These are phyloP conservation scores for Arctocebus calabarensis DNA, from an alignment of 2,797 vertebrate species.

Conservation along the genomic window DNA sequence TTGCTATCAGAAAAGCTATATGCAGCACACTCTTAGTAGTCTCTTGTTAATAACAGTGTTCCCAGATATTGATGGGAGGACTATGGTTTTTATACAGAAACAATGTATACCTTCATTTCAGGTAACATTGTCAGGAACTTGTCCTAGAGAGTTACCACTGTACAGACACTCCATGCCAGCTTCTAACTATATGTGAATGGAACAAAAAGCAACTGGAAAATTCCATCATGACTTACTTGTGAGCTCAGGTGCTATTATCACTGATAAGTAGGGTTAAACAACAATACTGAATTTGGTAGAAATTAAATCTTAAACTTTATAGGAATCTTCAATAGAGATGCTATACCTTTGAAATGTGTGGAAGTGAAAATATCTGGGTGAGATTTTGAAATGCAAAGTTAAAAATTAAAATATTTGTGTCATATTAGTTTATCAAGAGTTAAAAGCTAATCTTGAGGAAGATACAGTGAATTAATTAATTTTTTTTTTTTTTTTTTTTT, in stretches of 20 bases:
- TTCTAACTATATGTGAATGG: background rate
- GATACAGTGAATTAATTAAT: background rate
- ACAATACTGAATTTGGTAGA: background rate
- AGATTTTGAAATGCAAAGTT: background rate
- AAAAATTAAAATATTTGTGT: background rate
- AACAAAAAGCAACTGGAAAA: background rate
- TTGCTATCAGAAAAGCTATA: background rate
- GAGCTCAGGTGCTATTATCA: background rate
- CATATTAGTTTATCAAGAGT: background rate
- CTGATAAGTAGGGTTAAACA: background rate
- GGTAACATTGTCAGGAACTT: background rate
- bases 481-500: too few relatives aligned
- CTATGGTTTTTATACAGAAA: background rate
- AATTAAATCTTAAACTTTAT: background rate
- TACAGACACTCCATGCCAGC: background rate
- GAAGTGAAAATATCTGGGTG: background rate
- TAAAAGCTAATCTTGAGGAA: background rate
- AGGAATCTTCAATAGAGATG: background rate
- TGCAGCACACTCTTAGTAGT: background rate
- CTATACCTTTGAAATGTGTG: background rate
- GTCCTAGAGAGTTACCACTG: background rate
- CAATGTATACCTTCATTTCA: background rate
- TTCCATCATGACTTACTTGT: background rate
- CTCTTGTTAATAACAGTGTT: slow-evolving; percentile 23
- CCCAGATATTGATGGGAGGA: background rate